Conservation (phyloP, 2,113 vertebrate species). For the Salvelinus namaycush region DNA sequence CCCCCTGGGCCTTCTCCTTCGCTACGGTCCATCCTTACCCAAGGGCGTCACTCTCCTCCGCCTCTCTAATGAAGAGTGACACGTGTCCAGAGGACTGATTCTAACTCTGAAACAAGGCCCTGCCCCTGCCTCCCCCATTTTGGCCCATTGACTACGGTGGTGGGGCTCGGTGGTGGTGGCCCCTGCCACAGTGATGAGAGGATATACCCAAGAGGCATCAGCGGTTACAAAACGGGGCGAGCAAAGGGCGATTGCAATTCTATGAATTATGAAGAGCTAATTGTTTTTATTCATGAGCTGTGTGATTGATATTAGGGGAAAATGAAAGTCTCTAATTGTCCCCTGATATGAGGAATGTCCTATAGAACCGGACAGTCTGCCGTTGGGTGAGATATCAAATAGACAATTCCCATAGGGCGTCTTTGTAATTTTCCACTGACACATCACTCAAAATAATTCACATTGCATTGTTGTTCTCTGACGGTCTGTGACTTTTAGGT, state of each 20-base stretch:
- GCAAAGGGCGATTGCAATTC: constrained; percentile 67
- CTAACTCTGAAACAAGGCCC: constrained; percentile 50
- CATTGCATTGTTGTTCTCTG: constrained; percentile 51
- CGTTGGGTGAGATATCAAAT: constrained; percentile 68
- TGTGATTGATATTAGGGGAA: constrained; percentile 75
- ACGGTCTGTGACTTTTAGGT: constrained; percentile 45
- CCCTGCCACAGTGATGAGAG: constrained; percentile 5
- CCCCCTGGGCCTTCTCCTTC: constrained; percentile 15
- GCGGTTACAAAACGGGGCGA: constrained; percentile 47
- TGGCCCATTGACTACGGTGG: background rate
- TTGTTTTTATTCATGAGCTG: constrained; percentile 79
- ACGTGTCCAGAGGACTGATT: constrained; percentile 71
- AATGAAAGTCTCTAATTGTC: constrained; percentile 75
- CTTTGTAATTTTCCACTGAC: constrained; percentile 53
- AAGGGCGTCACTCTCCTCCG: constrained; percentile 64
- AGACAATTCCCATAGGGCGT: constrained; percentile 73
- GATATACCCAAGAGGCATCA: constrained; percentile 64
- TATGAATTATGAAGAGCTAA: constrained; percentile 68
- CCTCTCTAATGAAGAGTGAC: constrained; percentile 78
- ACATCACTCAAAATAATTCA: constrained; percentile 69
- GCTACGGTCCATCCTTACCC: constrained; percentile 60
- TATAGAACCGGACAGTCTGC: constrained; percentile 23
- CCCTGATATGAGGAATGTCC: constrained; percentile 63
- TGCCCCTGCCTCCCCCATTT: background rate
- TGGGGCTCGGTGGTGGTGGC: background rate